phyloP scores from a whole-genome alignment of 2,113 vertebrate species.

The Pionites leucogaster region DNA sequence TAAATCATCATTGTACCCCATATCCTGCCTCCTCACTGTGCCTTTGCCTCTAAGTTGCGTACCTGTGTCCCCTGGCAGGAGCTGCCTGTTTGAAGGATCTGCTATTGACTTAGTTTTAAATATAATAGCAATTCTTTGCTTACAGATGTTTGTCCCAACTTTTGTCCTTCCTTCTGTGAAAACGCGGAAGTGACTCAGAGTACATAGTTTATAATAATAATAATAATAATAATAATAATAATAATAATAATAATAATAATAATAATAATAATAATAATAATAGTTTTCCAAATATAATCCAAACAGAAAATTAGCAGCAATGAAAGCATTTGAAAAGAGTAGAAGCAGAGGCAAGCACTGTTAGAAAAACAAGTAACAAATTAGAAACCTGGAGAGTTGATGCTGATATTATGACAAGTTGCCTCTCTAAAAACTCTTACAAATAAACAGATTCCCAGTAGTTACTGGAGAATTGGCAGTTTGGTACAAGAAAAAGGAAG shows the following conservation, averaged over 20 bases:
- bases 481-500: background rate
- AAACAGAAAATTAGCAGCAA: background rate
- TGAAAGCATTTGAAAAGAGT: background rate
- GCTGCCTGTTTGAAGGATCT: background rate
- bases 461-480: background rate
- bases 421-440: background rate
- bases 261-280: background rate
- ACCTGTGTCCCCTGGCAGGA: background rate
- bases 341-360: background rate
- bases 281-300: background rate
- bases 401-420: background rate
- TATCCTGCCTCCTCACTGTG: background rate
- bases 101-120: background rate
- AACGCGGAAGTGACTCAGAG: background rate
- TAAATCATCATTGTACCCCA: background rate
- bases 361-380: background rate
- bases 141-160: background rate
- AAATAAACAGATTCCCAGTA: background rate
- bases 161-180: background rate
- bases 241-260: background rate
- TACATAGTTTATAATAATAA: background rate
- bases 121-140: background rate
- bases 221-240: background rate
- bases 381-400: background rate
- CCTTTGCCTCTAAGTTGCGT: background rate